Base-by-base conservation (phyloP, 2,888 invertebrate genomes). In the Morinoia aosen region DNA sequence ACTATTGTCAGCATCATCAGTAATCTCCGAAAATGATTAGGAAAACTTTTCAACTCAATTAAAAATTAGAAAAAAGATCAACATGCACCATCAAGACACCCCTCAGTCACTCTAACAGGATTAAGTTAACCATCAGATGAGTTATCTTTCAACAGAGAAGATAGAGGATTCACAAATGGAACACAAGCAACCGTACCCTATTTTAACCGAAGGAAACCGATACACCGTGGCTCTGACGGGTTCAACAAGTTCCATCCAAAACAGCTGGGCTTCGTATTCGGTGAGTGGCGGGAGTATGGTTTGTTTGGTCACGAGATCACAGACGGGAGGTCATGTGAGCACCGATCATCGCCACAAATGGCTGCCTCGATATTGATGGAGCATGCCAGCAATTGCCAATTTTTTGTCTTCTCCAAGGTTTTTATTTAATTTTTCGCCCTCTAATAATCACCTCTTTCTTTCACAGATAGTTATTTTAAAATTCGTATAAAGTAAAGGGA, bases 231-330 rank as follows among this genome's bases (percentile, higher is more conserved):
- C 25, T 76, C 76, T 76, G 76, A 33, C 10, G 76, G 33, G 76
- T 76, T 76, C 76, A 76, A 76, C 76, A 76, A 76, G 25, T 76
- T 76, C 33, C 76, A 76, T 76, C 33, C 19, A 76, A 76, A 76
- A 76, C 76, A 76, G 76, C 76, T 76, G 76, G 40, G 14, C 48
- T 90, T 90, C 48, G 90, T 90, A 90, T 90, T 90, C 39, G 90
- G 40, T 48, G 48, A 90, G 90, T 95, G 96, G 94, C 95, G 95
- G 96, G 95, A 95, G 96, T 61, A 95, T 61, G 64, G 95, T 95
- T 95, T 95, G 96, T 96, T 95, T 96, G 96, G 96, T 96, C 96
- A 96, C 96, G 96, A 88, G 96, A 96, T 90, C 96, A 91, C 93
- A 12, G 58, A 94, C 93, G 88, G 64, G 88, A 94, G 95, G 96